These are phyloP conservation scores for Sturnus vulgaris DNA, from an alignment of 2,113 vertebrate genomes.

Conservation along the genomic window DNA sequence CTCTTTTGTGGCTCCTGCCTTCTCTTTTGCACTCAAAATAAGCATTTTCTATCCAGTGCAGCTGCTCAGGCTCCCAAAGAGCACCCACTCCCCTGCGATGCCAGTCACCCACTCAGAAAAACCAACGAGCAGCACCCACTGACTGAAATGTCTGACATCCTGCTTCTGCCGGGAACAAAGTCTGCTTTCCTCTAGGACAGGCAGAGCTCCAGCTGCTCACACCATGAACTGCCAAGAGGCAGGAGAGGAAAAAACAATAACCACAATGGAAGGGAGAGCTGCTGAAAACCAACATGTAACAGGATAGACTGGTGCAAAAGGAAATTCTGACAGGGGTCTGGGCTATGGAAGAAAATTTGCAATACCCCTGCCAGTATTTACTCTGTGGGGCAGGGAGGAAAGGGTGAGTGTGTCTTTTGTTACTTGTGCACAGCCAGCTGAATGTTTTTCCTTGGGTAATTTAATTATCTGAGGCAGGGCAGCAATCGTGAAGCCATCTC, in stretches of 20 bases:
- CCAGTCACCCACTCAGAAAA: rapidly evolving
- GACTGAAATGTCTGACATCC: not conserved
- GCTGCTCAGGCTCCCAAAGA: not conserved
- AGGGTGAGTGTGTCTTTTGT: not conserved
- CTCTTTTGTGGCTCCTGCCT: not conserved
- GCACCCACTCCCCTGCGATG: not conserved
- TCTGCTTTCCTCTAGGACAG: not conserved
- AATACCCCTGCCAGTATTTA: not conserved
- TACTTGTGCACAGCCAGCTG: not conserved
- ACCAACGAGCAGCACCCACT: not conserved
- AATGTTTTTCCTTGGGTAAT: not conserved
- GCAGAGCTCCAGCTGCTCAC: not conserved
- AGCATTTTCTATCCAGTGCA: not conserved
- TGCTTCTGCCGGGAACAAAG: not conserved
- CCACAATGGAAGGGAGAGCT: not conserved
- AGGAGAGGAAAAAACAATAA: not conserved
- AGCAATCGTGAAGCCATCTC: not conserved
- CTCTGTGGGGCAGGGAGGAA: not conserved
- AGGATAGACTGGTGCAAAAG: not conserved
- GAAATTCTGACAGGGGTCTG: not conserved
- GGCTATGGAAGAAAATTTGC: not conserved
- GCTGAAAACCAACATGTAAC: not conserved
- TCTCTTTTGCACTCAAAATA: not conserved
- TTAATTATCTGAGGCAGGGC: not conserved
- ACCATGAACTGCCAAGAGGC: not conserved